phyloP scores from a whole-genome alignment of 2,888 invertebrate species.

The Boloria selene region DNA sequence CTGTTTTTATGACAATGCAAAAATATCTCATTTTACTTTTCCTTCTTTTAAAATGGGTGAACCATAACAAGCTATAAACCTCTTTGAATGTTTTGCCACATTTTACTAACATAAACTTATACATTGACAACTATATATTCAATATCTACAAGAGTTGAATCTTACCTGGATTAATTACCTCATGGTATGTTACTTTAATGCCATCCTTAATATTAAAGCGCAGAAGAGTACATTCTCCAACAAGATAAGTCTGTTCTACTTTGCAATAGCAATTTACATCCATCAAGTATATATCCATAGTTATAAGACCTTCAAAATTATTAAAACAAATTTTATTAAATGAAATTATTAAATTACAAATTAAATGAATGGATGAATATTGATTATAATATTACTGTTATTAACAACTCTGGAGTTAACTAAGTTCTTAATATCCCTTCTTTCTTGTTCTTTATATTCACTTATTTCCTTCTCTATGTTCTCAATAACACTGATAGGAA shows the following conservation, averaged over 20 bases:
- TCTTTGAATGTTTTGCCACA: too few relatives aligned
- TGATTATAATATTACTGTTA: conserved; percentile 48
- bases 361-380: too few relatives aligned
- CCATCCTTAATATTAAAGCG: conserved; percentile 63
- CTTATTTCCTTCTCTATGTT: conserved; percentile 48
- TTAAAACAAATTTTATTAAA: not conserved
- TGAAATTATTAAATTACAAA: not conserved
- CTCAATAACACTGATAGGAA: conserved; percentile 55
- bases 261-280: conserved; percentile 68
- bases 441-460: conserved; percentile 55
- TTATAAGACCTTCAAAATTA: conserved; percentile 50
- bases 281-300: conserved; percentile 62
- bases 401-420: conserved; percentile 54
- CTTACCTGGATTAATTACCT: conserved; percentile 64
- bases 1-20: too few relatives aligned
- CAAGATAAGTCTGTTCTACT: conserved; percentile 47
- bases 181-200: conserved; percentile 59
- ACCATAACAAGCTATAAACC: too few relatives aligned
- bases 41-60: too few relatives aligned
- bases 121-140: too few relatives aligned
- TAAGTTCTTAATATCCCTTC: conserved; percentile 59
- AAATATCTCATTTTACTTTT: too few relatives aligned
- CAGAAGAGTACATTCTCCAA: conserved; percentile 62
- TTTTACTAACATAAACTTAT: too few relatives aligned
- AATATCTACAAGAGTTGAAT: too few relatives aligned